phyloP scores from a whole-genome alignment of 2,113 vertebrate genomes.

The Toxostoma redivivum region DNA sequence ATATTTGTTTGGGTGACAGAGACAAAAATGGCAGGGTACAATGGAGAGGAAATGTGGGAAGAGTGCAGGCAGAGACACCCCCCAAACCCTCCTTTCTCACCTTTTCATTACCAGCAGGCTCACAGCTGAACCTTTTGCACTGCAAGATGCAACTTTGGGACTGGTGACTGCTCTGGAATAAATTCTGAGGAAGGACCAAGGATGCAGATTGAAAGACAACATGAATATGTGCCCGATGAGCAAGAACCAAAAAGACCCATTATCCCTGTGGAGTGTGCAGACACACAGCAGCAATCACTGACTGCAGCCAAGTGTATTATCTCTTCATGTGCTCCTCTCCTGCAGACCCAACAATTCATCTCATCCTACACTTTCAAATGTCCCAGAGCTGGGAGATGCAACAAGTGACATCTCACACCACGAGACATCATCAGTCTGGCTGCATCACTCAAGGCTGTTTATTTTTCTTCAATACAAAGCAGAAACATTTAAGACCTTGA shows the following conservation, averaged over 20 bases:
- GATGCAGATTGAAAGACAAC: neutral
- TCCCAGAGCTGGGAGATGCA: neutral
- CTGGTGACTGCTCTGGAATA: neutral
- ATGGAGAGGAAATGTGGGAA: neutral
- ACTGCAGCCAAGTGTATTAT: neutral
- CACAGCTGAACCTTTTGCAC: neutral
- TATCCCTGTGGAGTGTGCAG: neutral
- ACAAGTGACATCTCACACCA: neutral
- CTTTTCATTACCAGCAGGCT: neutral
- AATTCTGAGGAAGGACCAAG: neutral
- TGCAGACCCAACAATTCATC: neutral
- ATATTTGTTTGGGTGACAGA: neutral
- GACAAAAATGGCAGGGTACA: neutral
- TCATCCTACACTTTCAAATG: neutral
- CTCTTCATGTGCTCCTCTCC: neutral
- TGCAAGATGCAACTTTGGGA: neutral
- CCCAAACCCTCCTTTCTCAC: neutral
- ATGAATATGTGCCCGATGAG: neutral
- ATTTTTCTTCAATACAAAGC: neutral
- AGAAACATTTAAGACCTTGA: neutral
- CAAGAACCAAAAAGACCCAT: neutral
- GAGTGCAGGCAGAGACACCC: neutral
- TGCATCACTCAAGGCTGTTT: neutral
- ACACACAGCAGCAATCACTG: neutral
- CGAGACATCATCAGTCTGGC: neutral